phyloP scores from a whole-genome alignment of 1,140 invertebrate species.

The Caligus rogercresseyi region DNA sequence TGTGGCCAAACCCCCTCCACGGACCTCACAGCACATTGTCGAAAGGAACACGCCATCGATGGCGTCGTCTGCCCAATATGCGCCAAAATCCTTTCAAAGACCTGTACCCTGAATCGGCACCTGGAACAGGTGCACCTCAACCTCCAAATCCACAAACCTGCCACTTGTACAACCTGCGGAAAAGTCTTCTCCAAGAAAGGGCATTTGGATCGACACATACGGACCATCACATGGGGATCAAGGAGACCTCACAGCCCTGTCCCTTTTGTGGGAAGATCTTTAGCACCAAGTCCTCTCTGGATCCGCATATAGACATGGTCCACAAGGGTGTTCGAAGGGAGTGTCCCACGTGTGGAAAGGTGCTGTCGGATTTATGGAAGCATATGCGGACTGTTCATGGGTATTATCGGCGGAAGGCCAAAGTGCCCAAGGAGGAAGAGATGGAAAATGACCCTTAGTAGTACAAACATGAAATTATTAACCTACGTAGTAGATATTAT shows the following conservation, averaged over 20 bases:
- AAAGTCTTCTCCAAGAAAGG: slow-evolving; percentile 19
- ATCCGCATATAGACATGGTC: slow-evolving; percentile 18
- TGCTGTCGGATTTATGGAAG: slow-evolving; percentile 18
- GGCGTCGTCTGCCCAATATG: slow-evolving; percentile 15
- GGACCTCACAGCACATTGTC: background rate
- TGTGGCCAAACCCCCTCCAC: background rate
- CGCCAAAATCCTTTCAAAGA: slow-evolving; percentile 14
- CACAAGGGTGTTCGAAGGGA: slow-evolving; percentile 17
- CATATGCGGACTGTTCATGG: slow-evolving; percentile 19
- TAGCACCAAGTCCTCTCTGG: slow-evolving; percentile 14
- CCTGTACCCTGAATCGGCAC: slow-evolving; percentile 17
- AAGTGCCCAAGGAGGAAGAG: slow-evolving; percentile 17
- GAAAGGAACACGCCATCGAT: background rate
- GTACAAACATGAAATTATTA: too few relatives aligned
- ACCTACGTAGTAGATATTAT: too few relatives aligned
- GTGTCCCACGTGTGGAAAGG: slow-evolving; percentile 10
- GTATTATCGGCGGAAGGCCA: slow-evolving; percentile 10
- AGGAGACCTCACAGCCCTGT: slow-evolving; percentile 15
- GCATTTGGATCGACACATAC: slow-evolving; percentile 17
- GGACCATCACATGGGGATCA: slow-evolving; percentile 19
- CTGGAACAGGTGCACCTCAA: slow-evolving; percentile 19
- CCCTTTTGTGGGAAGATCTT: slow-evolving; percentile 18
- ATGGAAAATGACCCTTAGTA: too few relatives aligned
- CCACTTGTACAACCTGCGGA: slow-evolving; percentile 8
- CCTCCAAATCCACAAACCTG: slow-evolving; percentile 19